Conservation (phyloP, 2,797 vertebrate genomes). For the Sandelia bainsii region DNA sequence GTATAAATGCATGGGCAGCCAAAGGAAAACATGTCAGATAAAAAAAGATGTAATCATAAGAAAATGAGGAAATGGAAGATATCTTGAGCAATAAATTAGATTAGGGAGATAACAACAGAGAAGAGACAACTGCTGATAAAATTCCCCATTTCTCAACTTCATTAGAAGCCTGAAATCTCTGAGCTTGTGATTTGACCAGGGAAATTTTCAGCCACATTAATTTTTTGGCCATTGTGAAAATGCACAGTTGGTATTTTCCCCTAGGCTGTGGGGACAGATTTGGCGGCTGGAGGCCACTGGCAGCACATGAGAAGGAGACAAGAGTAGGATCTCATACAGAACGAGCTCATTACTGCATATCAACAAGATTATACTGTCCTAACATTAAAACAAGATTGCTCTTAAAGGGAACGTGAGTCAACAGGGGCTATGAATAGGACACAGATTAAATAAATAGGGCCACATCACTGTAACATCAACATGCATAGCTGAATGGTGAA, state of each 20-base stretch:
- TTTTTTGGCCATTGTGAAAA: slow-evolving; percentile 59
- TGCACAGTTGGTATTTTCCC: slow-evolving; percentile 72
- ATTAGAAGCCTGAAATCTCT: slow-evolving; percentile 8
- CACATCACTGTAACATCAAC: slow-evolving; percentile 48
- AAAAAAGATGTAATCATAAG: slow-evolving; percentile 9
- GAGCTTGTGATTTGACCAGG: slow-evolving; percentile 39
- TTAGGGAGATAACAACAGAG: slow-evolving; percentile 13
- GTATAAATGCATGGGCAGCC: slow-evolving; percentile 39
- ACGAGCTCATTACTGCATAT: slow-evolving; percentile 31
- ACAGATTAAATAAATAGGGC: slow-evolving; percentile 38
- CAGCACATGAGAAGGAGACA: slow-evolving; percentile 26
- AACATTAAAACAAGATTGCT: slow-evolving; percentile 14
- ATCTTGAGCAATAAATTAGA: slow-evolving; percentile 39
- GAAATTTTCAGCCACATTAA: slow-evolving; percentile 55
- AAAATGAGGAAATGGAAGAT: slow-evolving; percentile 72
- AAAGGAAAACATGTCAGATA: slow-evolving; percentile 28
- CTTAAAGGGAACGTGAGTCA: slow-evolving; percentile 31
- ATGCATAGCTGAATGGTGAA: slow-evolving; percentile 31
- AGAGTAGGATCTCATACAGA: slow-evolving; percentile 18
- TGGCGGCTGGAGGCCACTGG: slow-evolving; percentile 64
- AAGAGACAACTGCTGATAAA: slow-evolving; percentile 2
- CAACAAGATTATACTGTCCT: slow-evolving; percentile 16
- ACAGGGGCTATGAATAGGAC: slow-evolving; percentile 36
- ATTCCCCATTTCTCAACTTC: slow-evolving; percentile 37
- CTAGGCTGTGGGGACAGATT: slow-evolving; percentile 60